These are phyloP conservation scores for Pseudopipra pipra DNA, from an alignment of 2,113 vertebrate species.

Conservation along the genomic window DNA sequence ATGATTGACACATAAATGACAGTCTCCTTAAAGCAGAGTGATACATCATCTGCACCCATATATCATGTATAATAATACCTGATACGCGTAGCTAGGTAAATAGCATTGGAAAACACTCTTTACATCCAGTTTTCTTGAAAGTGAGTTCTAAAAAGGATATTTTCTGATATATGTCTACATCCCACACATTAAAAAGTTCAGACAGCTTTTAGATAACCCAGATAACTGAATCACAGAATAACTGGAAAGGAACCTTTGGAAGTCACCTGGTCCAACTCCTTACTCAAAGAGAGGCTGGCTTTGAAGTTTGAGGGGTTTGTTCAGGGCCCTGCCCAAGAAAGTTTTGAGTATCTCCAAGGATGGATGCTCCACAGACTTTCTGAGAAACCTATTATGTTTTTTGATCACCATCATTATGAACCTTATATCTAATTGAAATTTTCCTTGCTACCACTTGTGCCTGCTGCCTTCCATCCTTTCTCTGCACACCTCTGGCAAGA, in stretches of 20 bases:
- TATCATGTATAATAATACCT: neutral
- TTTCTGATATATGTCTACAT: neutral
- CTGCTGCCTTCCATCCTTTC: neutral
- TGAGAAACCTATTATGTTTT: neutral
- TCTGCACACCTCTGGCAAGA: neutral
- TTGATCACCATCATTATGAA: neutral
- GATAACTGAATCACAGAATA: neutral
- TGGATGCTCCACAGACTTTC: neutral
- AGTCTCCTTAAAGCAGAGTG: constrained; percentile 4
- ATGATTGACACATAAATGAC: constrained; percentile 7
- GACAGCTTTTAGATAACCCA: neutral
- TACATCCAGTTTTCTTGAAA: neutral
- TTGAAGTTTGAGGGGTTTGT: neutral
- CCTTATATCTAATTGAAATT: neutral
- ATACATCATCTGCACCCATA: neutral
- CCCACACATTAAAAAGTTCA: neutral
- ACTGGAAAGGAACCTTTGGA: neutral
- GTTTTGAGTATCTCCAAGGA: neutral
- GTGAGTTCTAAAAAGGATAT: neutral
- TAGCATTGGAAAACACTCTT: neutral
- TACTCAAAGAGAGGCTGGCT: neutral
- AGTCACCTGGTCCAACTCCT: neutral
- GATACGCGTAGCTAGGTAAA: neutral
- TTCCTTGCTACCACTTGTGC: neutral
- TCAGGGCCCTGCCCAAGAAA: neutral